These are phyloP conservation scores for Protobothrops flavoviridis DNA, from an alignment of 2,113 vertebrate genomes.

Conservation along the genomic window DNA sequence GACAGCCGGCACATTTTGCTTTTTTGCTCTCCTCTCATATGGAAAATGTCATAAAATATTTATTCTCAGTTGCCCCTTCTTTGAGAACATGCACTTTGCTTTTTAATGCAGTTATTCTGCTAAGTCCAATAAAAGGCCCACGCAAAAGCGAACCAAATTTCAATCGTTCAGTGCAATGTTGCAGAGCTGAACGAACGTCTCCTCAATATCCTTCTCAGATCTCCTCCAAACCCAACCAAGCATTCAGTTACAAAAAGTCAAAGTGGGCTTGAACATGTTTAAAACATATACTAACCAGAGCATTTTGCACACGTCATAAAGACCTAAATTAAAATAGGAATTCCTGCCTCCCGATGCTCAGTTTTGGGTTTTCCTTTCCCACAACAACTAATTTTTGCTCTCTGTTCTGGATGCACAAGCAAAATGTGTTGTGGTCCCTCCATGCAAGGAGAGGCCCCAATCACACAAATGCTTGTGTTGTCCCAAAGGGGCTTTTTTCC, in stretches of 20 bases:
- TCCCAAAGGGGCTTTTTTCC: not conserved
- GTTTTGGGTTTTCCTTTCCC: not conserved
- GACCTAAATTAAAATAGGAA: not conserved
- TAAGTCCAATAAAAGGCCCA: not conserved
- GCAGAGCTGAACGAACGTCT: not conserved
- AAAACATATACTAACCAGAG: not conserved
- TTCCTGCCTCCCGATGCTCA: not conserved
- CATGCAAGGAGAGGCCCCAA: not conserved
- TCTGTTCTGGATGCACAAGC: not conserved
- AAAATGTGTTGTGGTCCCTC: not conserved
- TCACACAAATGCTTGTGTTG: not conserved
- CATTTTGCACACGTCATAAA: not conserved
- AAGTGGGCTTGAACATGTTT: not conserved
- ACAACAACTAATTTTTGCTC: not conserved
- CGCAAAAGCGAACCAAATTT: not conserved
- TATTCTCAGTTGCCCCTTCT: not conserved
- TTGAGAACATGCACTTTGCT: not conserved
- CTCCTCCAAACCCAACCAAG: not conserved
- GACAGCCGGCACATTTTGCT: too few relatives aligned
- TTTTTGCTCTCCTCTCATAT: not conserved
- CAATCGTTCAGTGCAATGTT: not conserved
- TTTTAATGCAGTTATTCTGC: not conserved
- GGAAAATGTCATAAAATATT: conserved; percentile 6
- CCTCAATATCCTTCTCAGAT: not conserved
- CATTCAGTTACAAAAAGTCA: not conserved